Evolutionary conservation across 2,888 invertebrate species (phyloP).

Genomic region (Orthosia incerta): DNA sequence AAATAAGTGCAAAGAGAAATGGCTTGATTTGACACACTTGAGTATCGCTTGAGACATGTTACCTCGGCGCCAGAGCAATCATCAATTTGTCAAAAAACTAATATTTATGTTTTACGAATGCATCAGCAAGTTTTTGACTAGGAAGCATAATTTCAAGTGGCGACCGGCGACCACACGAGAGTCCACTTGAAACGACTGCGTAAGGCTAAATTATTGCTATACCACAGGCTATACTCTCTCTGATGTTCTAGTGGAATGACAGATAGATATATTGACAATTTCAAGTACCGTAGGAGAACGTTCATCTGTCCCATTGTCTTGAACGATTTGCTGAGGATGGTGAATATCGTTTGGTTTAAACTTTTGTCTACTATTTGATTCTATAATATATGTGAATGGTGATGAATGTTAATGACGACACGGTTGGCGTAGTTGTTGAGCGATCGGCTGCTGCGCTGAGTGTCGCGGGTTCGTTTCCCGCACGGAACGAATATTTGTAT

Average conservation of each 20-base stretch:
- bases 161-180: conserved; percentile 16
- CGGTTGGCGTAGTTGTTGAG: too few species aligned
- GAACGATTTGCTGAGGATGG: neutral
- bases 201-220: conserved; percentile 27
- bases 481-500: too few species aligned
- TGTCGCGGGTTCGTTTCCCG: too few species aligned
- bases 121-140: conserved; percentile 20
- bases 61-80: conserved; percentile 22
- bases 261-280: conserved; percentile 41
- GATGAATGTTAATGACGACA: too few species aligned
- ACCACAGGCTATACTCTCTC: too few species aligned
- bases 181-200: conserved; percentile 36
- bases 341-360: neutral
- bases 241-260: conserved; percentile 24
- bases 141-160: conserved; percentile 38
- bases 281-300: conserved; percentile 18
- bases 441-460: too few species aligned
- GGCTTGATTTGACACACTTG: neutral
- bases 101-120: conserved; percentile 22
- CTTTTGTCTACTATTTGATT: neutral
- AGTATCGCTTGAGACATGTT: neutral
- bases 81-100: conserved; percentile 14
- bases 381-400: neutral
- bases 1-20: conserved; percentile 1
- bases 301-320: conserved; percentile 3